These are phyloP conservation scores for Portunus trituberculatus DNA, from an alignment of 1,140 invertebrate species.

Conservation along the genomic window DNA sequence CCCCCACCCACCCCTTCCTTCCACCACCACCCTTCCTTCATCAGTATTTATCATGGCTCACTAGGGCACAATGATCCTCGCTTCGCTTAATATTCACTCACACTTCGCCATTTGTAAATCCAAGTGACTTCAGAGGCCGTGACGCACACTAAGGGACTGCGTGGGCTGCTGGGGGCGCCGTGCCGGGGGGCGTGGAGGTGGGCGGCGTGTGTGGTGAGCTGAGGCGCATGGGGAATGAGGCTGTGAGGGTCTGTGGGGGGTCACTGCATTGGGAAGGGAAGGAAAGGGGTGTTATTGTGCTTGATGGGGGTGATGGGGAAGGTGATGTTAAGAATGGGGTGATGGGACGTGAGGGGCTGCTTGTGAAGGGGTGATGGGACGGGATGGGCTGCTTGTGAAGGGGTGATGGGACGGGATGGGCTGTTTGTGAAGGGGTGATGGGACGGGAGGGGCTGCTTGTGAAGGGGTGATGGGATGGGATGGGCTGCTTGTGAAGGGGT, in stretches of 20 bases:
- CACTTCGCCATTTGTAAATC: neutral
- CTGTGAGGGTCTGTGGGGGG: neutral
- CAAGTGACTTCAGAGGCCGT: neutral
- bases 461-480: too few relatives aligned
- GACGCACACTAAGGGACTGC: neutral
- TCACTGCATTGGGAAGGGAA: too few relatives aligned
- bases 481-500: too few relatives aligned
- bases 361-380: too few relatives aligned
- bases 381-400: too few relatives aligned
- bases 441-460: too few relatives aligned
- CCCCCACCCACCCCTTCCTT: neutral
- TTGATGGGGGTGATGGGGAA: too few relatives aligned
- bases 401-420: too few relatives aligned
- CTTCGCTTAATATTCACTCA: neutral
- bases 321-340: neutral
- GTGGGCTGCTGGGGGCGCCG: neutral
- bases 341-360: too few relatives aligned
- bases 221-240: neutral
- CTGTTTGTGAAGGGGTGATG: too few relatives aligned
- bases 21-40: neutral
- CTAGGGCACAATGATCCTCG: neutral
- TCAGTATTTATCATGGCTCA: too few relatives aligned
- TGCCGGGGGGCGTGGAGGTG: neutral
- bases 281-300: too few relatives aligned
- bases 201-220: neutral